A percentile compares a stretch with the other conserved stretches of the same genome.
These are phyloP conservation scores for Hafferia zeledoni DNA, from an alignment of 2,797 vertebrate species.

Conservation along the genomic window DNA sequence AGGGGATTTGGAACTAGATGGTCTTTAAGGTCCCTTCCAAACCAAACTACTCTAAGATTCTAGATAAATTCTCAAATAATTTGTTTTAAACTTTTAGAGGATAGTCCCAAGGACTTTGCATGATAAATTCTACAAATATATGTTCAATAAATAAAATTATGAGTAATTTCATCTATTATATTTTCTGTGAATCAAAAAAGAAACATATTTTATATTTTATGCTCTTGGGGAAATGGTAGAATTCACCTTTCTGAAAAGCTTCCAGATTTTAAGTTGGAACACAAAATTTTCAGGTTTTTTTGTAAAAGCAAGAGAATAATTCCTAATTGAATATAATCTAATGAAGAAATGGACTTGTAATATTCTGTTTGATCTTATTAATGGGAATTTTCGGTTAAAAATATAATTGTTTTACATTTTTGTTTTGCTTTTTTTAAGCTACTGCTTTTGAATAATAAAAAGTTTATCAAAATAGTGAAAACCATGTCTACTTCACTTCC, in stretches of 20 bases:
- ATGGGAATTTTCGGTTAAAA: neutral
- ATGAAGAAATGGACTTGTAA: neutral
- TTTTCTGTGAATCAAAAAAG: neutral
- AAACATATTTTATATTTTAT: neutral
- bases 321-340: neutral
- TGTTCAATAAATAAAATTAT: neutral
- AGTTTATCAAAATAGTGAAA: neutral
- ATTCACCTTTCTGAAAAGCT: neutral
- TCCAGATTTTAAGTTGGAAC: neutral
- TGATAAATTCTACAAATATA: neutral
- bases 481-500: neutral
- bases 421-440: neutral
- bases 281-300: neutral
- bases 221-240: neutral
- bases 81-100: neutral
- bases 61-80: neutral
- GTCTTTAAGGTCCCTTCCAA: neutral
- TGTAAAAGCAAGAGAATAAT: neutral
- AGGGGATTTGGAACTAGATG: neutral
- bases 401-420: neutral
- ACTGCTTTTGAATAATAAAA: neutral
- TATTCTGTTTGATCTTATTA: neutral
- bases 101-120: neutral
- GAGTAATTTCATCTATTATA: fast-evolving
- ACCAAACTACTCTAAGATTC: neutral